phyloP scores from a whole-genome alignment of 2,797 vertebrate genomes.

The Carcharodon carcharias region DNA sequence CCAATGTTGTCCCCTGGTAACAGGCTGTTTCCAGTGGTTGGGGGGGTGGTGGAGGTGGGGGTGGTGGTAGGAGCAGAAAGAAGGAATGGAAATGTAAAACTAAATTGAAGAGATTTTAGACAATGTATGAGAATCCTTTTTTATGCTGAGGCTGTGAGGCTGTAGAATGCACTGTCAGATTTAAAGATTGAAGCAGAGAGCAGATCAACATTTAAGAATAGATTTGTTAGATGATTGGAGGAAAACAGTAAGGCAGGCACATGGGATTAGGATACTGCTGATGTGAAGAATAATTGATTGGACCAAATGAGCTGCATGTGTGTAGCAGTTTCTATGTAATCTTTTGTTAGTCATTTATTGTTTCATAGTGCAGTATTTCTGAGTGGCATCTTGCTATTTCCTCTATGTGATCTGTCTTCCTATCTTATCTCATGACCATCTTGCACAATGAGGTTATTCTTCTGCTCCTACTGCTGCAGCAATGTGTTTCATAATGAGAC shows the following conservation, averaged over 20 bases:
- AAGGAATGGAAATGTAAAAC: not conserved
- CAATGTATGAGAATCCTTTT: not conserved
- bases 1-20: not conserved
- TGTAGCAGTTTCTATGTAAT: not conserved
- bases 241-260: not conserved
- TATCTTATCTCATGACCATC: not conserved
- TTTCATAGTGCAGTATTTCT: not conserved
- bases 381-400: not conserved
- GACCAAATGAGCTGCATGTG: not conserved
- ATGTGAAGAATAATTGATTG: not conserved
- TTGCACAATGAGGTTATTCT: not conserved
- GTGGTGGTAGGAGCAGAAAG: not conserved
- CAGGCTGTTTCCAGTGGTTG: not conserved
- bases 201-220: not conserved
- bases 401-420: not conserved
- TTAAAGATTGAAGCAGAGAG: not conserved
- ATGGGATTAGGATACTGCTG: not conserved
- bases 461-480: not conserved
- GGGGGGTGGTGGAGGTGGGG: not conserved
- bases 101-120: not conserved
- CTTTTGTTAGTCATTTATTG: not conserved
- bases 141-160: not conserved
- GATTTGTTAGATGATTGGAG: not conserved
- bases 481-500: not conserved
- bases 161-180: not conserved